Base-by-base conservation (phyloP, 2,113 vertebrate species). In the Ictalurus punctatus region DNA sequence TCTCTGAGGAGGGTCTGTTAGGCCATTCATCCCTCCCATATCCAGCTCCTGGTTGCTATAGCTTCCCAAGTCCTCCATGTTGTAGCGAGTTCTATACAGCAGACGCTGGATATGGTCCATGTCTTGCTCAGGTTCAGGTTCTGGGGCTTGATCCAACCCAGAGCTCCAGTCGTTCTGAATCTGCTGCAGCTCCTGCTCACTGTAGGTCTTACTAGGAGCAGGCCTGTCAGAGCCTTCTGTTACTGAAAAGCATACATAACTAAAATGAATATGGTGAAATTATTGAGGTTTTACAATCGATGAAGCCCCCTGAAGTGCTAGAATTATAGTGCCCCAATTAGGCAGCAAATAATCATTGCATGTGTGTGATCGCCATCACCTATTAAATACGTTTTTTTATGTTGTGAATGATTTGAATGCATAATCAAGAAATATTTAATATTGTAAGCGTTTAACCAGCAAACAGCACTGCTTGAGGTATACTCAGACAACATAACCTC, bases 81-180 rank as follows among this genome's bases (percentile, higher is more conserved):
- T 84, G 54, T 94, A 95, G 44, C 92, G 91, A 89, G 83, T 91
- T 83, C 93, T 93, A 65, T 94, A 95, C 71, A 93, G 87, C 19
- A 93, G 83, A 34, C 93, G 93, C 37, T 92, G 90, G 7, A 89
- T 88, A 56, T 93, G 91, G 25, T 76, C 89, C 0, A 93, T 86
- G 34, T 92, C 90, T 76, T 85, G 87, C 3, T 93, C 92, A 27
- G 90, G 91, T 21, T 82, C 91, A 40, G 91, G 89, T n/a, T 94
- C 91, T 16, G 89, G 61, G 4, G 79, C 93, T 83, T 93, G 94
- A 87, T 90, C 90, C 48, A 94, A 91, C 69, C 90, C 84, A 5
- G 91, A 65, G 52, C 92, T 94, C 94, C 95, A 95, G 6, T 94
- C 93, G 1, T 94, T 85, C 34, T 93, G 92, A 87, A 92, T 93